Conservation (phyloP, 2,113 vertebrate species). For the Hypanus sabinus region DNA sequence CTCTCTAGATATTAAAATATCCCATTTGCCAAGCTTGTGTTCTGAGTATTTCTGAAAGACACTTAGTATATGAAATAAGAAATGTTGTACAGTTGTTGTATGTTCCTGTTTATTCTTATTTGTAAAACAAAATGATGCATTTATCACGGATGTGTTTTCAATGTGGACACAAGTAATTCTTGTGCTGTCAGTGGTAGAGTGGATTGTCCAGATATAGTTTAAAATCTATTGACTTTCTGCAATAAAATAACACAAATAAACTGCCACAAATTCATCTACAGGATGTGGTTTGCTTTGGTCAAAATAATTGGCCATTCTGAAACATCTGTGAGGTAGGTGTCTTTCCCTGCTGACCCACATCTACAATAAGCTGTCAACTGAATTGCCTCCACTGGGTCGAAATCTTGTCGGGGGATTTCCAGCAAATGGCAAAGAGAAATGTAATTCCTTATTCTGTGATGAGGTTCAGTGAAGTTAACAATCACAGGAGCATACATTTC, state of each 20-base stretch:
- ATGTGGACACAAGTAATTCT: background rate
- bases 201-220: background rate
- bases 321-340: too few relatives aligned
- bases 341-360: too few relatives aligned
- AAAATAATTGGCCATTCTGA: background rate
- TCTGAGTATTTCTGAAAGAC: background rate
- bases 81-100: slow-evolving; percentile 27
- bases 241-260: slow-evolving; percentile 24
- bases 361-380: too few relatives aligned
- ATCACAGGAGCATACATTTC: too few relatives aligned
- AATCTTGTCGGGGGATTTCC: too few relatives aligned
- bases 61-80: background rate
- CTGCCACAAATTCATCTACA: background rate
- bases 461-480: too few relatives aligned
- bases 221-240: background rate
- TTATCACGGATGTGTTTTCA: slow-evolving; percentile 10
- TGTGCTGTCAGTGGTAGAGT: background rate
- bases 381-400: too few relatives aligned
- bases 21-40: background rate
- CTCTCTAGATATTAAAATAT: background rate
- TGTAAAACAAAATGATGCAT: slow-evolving; percentile 10
- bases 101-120: background rate
- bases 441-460: too few relatives aligned
- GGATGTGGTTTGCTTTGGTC: background rate
- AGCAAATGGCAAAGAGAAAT: too few relatives aligned